Evolutionary conservation across 2,888 invertebrate species (phyloP), one percentile per base, ranked within the genome.

Genomic region (Steinernema scapterisci): DNA sequence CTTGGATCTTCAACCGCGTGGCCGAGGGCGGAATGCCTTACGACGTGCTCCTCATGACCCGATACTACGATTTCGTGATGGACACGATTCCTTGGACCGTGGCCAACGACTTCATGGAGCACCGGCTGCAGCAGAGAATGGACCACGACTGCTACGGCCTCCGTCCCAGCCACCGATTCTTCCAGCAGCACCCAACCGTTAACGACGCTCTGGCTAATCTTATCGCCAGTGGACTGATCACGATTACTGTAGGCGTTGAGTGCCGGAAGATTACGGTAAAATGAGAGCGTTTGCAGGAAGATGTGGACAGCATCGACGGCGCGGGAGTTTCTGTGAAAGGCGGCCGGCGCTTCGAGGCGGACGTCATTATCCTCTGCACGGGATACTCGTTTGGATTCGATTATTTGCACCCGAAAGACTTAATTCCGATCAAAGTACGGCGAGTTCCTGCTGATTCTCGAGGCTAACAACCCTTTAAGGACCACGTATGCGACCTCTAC

Each of bases 201-300:
- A 89, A 89, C 74, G 89, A 89, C 73, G 88, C 88, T 11, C 78
- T 89, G 25, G 88, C 88, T 0, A 89, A 89, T 77, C 78, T 88
- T 38, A 84, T 89, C 27, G 83, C 85, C 31, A 85, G 86, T 54
- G 89, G 89, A 9, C 79, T 83, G 43, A 84, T 89, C 23, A 86
- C 81, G 1, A 79, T 89, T 43, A 88, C 88, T 73, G 77, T 85
- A 77, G 23, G 38, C 38, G 38, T 6, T 38, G 9, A 38, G 38
- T 38, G 38, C 38, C 38, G 38, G 3, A 38, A 38, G 38, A 38
- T 38, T 38, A 38, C 38, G 38, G 38, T 38, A 38, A 9, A 9
- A 25, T 2, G 51, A 23, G n/a, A 11, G 16, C 16, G 1, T 16
- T 73, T 78, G 73, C 27, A 83, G 82, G 79, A 77, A 31, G 83